Conservation (phyloP, 2,797 vertebrate species). For the Oophaga sylvatica region DNA sequence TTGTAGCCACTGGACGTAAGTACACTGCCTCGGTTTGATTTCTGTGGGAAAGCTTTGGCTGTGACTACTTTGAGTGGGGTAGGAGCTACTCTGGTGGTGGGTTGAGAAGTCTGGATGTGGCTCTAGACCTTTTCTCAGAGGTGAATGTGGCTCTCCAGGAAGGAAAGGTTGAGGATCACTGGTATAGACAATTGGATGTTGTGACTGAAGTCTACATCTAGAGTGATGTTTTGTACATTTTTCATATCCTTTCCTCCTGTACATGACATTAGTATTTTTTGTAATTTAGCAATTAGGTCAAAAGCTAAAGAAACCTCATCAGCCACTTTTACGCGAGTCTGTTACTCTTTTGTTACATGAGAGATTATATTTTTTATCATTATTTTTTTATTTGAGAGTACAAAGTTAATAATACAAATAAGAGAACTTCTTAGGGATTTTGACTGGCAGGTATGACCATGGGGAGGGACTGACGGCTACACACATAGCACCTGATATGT, state of each 20-base stretch:
- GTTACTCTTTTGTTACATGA: background rate
- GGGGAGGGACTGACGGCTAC: conserved; percentile 19
- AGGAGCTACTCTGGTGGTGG: no score
- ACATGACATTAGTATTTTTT: no score
- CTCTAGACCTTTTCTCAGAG: no score
- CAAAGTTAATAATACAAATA: conserved; percentile 35
- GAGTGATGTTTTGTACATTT: background rate
- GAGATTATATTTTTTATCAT: background rate
- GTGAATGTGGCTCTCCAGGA: no score
- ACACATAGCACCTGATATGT: conserved; percentile 30
- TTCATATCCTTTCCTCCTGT: background rate
- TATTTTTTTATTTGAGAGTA: background rate
- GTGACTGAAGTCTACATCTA: background rate
- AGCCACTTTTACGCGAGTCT: background rate
- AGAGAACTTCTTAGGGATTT: conserved; percentile 10
- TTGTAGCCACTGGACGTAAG: no score
- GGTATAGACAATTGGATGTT: background rate
- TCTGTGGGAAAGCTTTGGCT: no score
- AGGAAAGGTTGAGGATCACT: no score
- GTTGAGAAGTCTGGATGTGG: no score
- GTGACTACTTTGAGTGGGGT: no score
- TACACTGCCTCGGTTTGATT: no score
- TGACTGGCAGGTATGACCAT: conserved; percentile 40
- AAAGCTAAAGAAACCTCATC: background rate
- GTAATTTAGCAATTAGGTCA: background rate